Conservation (phyloP, 2,888 invertebrate species). For the Morpho deidamia region DNA sequence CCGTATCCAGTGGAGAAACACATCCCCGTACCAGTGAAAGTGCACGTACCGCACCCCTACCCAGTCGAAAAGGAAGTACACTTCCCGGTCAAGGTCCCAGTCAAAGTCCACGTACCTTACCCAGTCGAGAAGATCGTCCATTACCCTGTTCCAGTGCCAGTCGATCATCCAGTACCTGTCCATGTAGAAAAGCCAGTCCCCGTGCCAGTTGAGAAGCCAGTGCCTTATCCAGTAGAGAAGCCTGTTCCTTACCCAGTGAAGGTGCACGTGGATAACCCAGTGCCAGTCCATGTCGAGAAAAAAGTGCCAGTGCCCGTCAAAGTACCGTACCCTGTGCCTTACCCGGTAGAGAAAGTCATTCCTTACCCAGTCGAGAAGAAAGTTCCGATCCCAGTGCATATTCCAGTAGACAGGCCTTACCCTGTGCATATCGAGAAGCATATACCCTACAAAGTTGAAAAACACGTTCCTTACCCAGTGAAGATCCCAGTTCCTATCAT, state of each 20-base stretch:
- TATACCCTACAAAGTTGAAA: slow-evolving; percentile 82
- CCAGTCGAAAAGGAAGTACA: slow-evolving; percentile 85
- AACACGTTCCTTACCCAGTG: slow-evolving; percentile 83
- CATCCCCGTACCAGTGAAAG: slow-evolving; percentile 83
- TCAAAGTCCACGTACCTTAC: slow-evolving; percentile 85
- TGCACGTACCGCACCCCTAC: slow-evolving; percentile 84
- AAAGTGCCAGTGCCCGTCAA: slow-evolving; percentile 87
- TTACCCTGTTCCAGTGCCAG: slow-evolving; percentile 83
- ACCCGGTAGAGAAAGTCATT: slow-evolving; percentile 82
- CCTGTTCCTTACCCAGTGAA: slow-evolving; percentile 84
- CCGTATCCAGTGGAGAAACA: slow-evolving; percentile 86
- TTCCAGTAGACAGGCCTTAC: slow-evolving; percentile 79
- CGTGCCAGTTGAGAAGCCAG: slow-evolving; percentile 84
- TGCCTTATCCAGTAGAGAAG: slow-evolving; percentile 86
- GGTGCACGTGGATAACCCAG: slow-evolving; percentile 81
- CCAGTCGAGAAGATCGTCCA: slow-evolving; percentile 86
- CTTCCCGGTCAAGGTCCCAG: slow-evolving; percentile 82
- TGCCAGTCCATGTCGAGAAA: slow-evolving; percentile 87
- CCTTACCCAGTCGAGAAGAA: slow-evolving; percentile 82
- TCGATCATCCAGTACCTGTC: slow-evolving; percentile 84
- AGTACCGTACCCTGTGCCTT: slow-evolving; percentile 84
- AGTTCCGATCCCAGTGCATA: slow-evolving; percentile 81
- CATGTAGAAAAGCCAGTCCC: slow-evolving; percentile 83
- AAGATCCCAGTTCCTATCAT: slow-evolving; percentile 84
- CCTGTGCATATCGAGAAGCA: slow-evolving; percentile 83